These are phyloP conservation scores for Sciurus carolinensis DNA, from an alignment of 2,797 vertebrate species.

Conservation along the genomic window DNA sequence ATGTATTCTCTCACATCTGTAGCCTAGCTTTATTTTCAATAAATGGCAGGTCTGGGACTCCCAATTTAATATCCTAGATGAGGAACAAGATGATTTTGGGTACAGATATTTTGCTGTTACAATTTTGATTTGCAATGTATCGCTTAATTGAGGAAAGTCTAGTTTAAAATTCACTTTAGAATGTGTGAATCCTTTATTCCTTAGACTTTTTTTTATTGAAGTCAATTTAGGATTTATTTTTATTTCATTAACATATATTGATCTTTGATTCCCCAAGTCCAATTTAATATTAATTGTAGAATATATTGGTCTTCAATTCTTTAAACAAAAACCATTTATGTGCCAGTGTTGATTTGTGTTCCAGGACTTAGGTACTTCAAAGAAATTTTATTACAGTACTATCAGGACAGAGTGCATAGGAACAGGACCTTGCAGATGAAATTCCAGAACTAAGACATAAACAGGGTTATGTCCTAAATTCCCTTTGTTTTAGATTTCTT, in stretches of 20 bases:
- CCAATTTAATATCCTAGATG: slow-evolving; percentile 73
- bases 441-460: not conserved
- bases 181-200: not conserved
- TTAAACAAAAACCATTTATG: not conserved
- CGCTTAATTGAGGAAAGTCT: slow-evolving; percentile 51
- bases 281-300: not conserved
- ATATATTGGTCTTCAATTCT: not conserved
- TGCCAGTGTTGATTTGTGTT: not conserved
- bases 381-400: not conserved
- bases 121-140: slow-evolving; percentile 63
- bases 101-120: slow-evolving; percentile 36
- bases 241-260: not conserved
- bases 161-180: slow-evolving; percentile 58
- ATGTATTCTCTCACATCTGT: slow-evolving; percentile 41
- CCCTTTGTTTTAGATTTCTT: not conserved
- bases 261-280: not conserved
- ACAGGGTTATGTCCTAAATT: not conserved
- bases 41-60: slow-evolving; percentile 69
- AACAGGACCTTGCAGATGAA: not conserved
- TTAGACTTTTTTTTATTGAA: slow-evolving; percentile 11
- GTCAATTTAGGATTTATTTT: slow-evolving; percentile 13
- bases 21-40: slow-evolving; percentile 55
- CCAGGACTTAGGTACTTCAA: not conserved
- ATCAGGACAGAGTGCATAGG: not conserved
- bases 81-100: slow-evolving; percentile 52